A percentile compares a stretch with the other conserved stretches of the same genome.
Evolutionary conservation across 2,797 vertebrate species (phyloP).

Genomic region (Loris lydekkerianus): DNA sequence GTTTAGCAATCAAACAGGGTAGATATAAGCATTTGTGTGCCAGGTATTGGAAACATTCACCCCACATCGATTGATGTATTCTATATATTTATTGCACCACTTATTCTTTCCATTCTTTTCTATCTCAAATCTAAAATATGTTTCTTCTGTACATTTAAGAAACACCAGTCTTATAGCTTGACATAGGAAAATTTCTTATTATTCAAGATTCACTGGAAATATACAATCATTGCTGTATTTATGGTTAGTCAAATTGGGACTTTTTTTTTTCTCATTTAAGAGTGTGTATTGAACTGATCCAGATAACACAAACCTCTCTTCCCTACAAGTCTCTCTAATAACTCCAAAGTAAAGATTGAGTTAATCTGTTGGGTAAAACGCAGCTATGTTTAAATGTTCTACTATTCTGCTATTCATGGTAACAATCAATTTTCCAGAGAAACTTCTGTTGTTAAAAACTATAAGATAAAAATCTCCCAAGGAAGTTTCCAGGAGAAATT

Average conservation of each 20-base stretch:
- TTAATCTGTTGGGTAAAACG: conserved; percentile 9
- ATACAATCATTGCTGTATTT: not conserved
- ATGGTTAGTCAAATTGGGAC: not conserved
- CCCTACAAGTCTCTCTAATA: not conserved
- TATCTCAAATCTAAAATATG: conserved; percentile 29
- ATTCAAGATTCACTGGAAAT: conserved; percentile 2
- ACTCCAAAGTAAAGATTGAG: conserved; percentile 19
- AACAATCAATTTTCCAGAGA: not conserved
- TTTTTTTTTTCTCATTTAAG: conserved; percentile 34
- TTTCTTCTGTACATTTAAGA: conserved; percentile 47
- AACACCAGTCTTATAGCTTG: not conserved
- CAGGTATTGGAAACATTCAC: not conserved
- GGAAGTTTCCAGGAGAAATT: conserved; percentile 34
- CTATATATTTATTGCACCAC: not conserved
- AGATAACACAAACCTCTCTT: not conserved
- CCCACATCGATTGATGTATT: not conserved
- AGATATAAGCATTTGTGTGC: not conserved
- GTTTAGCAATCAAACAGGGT: not conserved
- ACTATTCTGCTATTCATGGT: not conserved
- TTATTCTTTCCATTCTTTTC: conserved; percentile 48
- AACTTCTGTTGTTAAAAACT: not conserved
- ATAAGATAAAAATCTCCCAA: conserved; percentile 15
- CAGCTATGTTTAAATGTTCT: conserved; percentile 30
- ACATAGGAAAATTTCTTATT: not conserved
- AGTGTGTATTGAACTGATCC: conserved; percentile 61